Base-by-base conservation (phyloP, 2,113 vertebrate species). In the Saguinus midas region DNA sequence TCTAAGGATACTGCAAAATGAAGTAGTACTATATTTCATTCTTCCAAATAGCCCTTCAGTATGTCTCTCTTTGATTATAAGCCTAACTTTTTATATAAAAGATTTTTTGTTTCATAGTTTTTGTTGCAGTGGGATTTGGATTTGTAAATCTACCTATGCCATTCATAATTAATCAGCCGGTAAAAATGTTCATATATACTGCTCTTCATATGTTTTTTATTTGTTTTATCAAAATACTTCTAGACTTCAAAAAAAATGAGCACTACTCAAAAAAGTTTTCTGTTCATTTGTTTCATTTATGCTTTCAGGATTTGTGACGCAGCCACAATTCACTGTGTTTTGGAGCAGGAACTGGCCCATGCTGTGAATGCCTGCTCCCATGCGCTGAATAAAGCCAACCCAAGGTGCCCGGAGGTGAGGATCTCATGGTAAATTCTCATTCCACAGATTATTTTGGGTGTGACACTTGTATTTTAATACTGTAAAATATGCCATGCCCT, bases 371-470 rank as follows among this genome's bases (percentile, higher is more conserved):
- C 99, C 0, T 99, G 99, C 52, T 99, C 99, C 6, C 99, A 99
- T n/a, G 99, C 99, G 52, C 99, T 99, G 98, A 99, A 99, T 98
- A 99, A 99, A 99, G 99, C 99, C 78, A 99, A 99, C 95, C 99
- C 99, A 4, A 99, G 99, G 97, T 99, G 99, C 98, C 99, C 99
- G 7, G 99, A 99, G 99, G 99, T 99, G 97, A 98, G 98, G 66
- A 89, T 92, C 55, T 72, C 52, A 94, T 94, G 97, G 95, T 97
- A 89, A 97, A 97, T 94, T 80, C 96, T 72, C 90, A 68, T 83
- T 81, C 94, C 50, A 45, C 82, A 57, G 87, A 76, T 78, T 92
- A 73, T 70, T 80, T 57, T 79, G 48, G 61, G 73, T 87, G 43
- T 87, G 80, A 27, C 66, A 10, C 1, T 4, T 87, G 5, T 87